A percentile compares a stretch with the other conserved stretches of the same genome.
These are phyloP conservation scores for Sebastes hubbsi DNA, from an alignment of 2,797 vertebrate species.

Conservation along the genomic window DNA sequence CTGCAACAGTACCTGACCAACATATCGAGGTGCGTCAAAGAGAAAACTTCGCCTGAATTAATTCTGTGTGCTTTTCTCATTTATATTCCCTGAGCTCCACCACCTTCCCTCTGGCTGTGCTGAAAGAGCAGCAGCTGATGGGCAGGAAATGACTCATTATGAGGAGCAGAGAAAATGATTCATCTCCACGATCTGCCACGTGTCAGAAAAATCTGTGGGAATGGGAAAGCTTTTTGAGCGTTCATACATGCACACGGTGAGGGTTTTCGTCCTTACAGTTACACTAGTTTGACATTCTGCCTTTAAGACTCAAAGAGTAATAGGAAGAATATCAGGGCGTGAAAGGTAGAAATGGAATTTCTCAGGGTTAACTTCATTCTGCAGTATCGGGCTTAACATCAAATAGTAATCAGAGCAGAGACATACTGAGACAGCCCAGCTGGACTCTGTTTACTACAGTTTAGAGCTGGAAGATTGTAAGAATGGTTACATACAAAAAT, in stretches of 20 bases:
- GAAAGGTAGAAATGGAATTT: not conserved
- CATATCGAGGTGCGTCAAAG: not conserved
- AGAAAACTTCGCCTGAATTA: not conserved
- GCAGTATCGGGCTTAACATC: not conserved
- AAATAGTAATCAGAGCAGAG: not conserved
- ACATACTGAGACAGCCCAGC: not conserved
- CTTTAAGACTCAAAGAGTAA: slow-evolving; percentile 3
- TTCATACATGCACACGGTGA: not conserved
- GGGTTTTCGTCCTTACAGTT: not conserved
- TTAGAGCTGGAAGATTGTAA: too few species aligned
- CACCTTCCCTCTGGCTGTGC: slow-evolving; percentile 18
- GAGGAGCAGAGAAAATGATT: not conserved
- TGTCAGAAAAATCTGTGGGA: not conserved
- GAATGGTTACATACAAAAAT: not conserved
- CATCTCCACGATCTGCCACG: not conserved
- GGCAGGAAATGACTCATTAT: slow-evolving; percentile 32
- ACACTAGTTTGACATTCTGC: not conserved
- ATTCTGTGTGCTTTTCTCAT: not conserved
- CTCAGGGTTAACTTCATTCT: not conserved
- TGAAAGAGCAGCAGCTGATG: not conserved
- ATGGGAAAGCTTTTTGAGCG: not conserved
- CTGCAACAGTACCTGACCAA: not conserved
- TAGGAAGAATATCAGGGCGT: not conserved
- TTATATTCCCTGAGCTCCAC: not conserved
- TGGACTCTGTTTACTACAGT: not conserved